Percentiles rank a stretch among this genome's conserved stretches.
These are phyloP conservation scores for Mirounga angustirostris DNA, from an alignment of 2,113 vertebrate genomes.

Conservation along the genomic window DNA sequence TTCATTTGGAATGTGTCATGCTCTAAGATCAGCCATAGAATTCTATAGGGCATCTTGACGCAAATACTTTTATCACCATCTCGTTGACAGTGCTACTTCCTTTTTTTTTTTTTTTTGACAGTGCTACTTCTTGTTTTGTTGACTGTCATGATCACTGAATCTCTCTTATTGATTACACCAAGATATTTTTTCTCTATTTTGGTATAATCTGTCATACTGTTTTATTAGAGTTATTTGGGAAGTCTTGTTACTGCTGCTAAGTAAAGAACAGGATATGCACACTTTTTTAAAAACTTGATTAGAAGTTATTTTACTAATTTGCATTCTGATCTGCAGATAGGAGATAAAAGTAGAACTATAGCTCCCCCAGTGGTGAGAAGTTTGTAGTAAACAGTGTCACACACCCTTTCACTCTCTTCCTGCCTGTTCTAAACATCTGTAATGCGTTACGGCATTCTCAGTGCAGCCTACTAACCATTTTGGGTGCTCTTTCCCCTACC, in stretches of 20 bases:
- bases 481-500: not conserved
- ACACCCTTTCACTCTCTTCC: not conserved
- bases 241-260: not conserved
- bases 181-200: constrained; percentile 5
- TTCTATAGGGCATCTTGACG: not conserved
- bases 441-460: not conserved
- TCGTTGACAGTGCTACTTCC: not conserved
- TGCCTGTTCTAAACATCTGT: not conserved
- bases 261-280: not conserved
- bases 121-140: not conserved
- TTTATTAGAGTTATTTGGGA: constrained; percentile 28
- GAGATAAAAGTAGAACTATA: not conserved
- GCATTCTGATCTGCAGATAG: constrained; percentile 19
- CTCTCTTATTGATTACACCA: not conserved
- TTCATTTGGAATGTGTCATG: not conserved
- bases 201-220: not conserved
- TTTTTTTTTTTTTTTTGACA: not conserved
- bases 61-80: not conserved
- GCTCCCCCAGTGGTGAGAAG: not conserved
- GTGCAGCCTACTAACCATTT: not conserved
- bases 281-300: constrained; percentile 29
- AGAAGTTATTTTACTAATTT: constrained; percentile 51
- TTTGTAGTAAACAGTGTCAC: not conserved
- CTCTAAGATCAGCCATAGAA: not conserved
- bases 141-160: not conserved